Evolutionary conservation across 2,888 invertebrate genomes (phyloP).

Genomic region (Elmis aenea): DNA sequence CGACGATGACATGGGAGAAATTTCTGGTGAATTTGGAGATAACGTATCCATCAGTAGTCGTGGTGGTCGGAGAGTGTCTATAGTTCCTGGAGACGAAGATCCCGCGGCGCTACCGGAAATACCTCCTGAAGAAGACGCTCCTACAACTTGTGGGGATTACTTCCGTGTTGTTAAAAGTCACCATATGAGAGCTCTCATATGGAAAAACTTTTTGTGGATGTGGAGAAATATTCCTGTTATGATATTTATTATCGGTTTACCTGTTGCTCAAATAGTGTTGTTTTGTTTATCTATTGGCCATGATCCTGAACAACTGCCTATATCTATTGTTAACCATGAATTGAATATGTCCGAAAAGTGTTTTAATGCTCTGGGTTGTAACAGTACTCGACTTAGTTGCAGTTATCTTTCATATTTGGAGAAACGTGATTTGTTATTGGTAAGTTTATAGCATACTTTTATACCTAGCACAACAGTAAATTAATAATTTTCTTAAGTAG

Average conservation of each 20-base stretch:
- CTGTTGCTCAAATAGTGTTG: conserved; percentile 77
- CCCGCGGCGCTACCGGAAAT: conserved; percentile 50
- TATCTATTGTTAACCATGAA: conserved; percentile 82
- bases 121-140: conserved; percentile 63
- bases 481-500: no score
- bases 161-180: conserved; percentile 24
- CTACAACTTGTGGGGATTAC: conserved; percentile 51
- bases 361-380: conserved; percentile 50
- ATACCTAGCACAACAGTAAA: no score
- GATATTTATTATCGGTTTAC: conserved; percentile 79
- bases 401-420: conserved; percentile 68
- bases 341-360: conserved; percentile 41
- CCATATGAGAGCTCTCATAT: conserved; percentile 71
- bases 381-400: conserved; percentile 67
- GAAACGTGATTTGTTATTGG: conserved; percentile 60
- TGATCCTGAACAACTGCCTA: conserved; percentile 68
- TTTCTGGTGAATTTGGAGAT: conserved; percentile 83
- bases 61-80: conserved; percentile 44
- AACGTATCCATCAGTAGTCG: conserved; percentile 75
- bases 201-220: conserved; percentile 87
- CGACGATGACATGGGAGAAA: conserved; percentile 67
- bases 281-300: conserved; percentile 87
- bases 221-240: conserved; percentile 78
- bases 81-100: no score
- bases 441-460: conserved; percentile 44